Evolutionary conservation across 2,888 invertebrate species (phyloP), one percentile per base, ranked within the genome.

Genomic region (Encarsia formosa): DNA sequence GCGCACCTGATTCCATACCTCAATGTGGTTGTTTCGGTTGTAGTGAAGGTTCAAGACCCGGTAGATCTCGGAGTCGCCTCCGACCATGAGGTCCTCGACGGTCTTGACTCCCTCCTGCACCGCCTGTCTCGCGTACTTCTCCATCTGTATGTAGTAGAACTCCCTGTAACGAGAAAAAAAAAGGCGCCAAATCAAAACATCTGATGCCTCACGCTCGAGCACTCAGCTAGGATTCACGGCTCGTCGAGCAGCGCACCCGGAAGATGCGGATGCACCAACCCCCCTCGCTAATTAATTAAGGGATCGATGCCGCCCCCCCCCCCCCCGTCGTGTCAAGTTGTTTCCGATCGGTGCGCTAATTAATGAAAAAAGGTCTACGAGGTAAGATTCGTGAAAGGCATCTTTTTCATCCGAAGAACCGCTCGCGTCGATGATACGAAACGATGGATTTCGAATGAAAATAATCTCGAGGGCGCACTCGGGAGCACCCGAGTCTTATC

Each of bases 101-200:
- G 85, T 85, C 76, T 93, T 92, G 66, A 94, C 83, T 58, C 98
- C 98, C 79, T 99, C 98, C 65, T 93, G 92, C 68, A 99, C 88
- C 42, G 96, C 93, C 77, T 98, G 97, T 65, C 98, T 84, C 59
- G 98, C 98, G 78, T 96, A 99, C 78, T 99, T 99, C 81, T 99
- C 99, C 98, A 99, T 99, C 80, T 99, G 99, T 75, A 99, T 99
- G 81, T 99, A 99, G 84, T 95, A 99, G 82, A 99, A 99, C 81
- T 99, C 99, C 79, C 99, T 99, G 85, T 43, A 81, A 81, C 8
- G 32, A 53, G 42, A 52, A 39, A 22, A 39, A 39, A 20, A 37
- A 32, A 13, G 11, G 32, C 32, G 11, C 32, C n/a, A 5, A 4
- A 8, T 15, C 34, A 8, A 11, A 8, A 26, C 26, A 26, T 26